Conservation (phyloP, 2,113 vertebrate genomes). For the Erpornis zantholeuca region DNA sequence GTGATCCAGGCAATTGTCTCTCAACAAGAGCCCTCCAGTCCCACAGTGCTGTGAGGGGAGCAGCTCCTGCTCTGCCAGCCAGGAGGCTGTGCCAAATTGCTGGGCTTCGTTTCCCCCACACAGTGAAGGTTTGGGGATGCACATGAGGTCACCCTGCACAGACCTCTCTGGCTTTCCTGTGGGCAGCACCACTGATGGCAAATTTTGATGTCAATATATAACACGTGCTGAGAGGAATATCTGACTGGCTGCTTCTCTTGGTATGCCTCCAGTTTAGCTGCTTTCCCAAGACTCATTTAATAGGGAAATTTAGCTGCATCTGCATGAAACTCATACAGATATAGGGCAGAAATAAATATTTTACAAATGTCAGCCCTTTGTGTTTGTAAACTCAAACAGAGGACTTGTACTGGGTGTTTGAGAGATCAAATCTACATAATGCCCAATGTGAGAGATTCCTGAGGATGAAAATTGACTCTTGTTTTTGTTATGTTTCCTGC, state of each 20-base stretch:
- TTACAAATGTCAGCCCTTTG: background rate
- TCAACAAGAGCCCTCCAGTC: background rate
- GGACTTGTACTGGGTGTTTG: background rate
- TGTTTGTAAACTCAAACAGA: background rate
- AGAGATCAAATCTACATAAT: background rate
- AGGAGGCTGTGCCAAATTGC: rapidly evolving
- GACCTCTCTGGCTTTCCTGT: background rate
- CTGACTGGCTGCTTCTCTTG: background rate
- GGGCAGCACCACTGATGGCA: background rate
- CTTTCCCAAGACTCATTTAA: background rate
- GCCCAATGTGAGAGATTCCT: background rate
- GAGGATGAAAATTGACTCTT: background rate
- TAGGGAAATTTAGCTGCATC: background rate
- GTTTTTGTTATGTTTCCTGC: background rate
- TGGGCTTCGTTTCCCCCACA: rapidly evolving
- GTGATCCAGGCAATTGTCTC: background rate
- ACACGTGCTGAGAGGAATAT: background rate
- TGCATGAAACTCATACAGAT: background rate
- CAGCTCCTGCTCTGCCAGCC: background rate
- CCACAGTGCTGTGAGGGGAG: background rate
- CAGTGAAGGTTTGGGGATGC: background rate
- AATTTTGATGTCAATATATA: background rate
- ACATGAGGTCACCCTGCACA: background rate
- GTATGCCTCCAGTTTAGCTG: background rate
- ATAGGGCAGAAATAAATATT: background rate